Conservation (phyloP, 1,140 invertebrate genomes). For the Hycleus phaleratus region DNA sequence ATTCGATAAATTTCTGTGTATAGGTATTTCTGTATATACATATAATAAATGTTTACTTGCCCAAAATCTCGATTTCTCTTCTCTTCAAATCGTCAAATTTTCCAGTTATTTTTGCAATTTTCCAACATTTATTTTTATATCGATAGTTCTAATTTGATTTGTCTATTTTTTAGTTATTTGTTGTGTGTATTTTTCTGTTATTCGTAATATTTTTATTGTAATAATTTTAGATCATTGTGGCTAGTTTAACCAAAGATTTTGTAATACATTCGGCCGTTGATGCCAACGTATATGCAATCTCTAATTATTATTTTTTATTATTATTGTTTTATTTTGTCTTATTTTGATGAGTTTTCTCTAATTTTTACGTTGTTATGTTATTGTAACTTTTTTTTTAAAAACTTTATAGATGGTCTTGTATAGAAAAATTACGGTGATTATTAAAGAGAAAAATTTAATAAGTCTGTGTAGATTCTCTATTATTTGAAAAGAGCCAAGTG, state of each 20-base stretch:
- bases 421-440: constrained; percentile 30
- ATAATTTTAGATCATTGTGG: constrained; percentile 16
- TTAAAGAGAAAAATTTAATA: not conserved
- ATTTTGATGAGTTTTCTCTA: constrained; percentile 28
- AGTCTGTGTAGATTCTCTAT: constrained; percentile 34
- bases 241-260: constrained; percentile 39
- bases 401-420: constrained; percentile 29
- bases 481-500: constrained; percentile 25
- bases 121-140: constrained; percentile 10
- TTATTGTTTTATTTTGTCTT: constrained; percentile 13
- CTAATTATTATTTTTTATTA: not conserved
- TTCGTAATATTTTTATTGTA: constrained; percentile 24
- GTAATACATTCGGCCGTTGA: constrained; percentile 35
- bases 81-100: constrained; percentile 3
- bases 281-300: too few relatives aligned
- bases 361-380: constrained; percentile 24
- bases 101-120: not conserved
- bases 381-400: constrained; percentile 21
- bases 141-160: too few relatives aligned
- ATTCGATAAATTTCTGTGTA: constrained; percentile 26
- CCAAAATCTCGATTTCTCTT: constrained; percentile 2
- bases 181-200: constrained; percentile 24
- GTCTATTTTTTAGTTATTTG: constrained; percentile 14
- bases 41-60: constrained; percentile 21
- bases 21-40: constrained; percentile 32